Base-by-base conservation (phyloP, 2,888 invertebrate species). In the Terebella lapidaria region DNA sequence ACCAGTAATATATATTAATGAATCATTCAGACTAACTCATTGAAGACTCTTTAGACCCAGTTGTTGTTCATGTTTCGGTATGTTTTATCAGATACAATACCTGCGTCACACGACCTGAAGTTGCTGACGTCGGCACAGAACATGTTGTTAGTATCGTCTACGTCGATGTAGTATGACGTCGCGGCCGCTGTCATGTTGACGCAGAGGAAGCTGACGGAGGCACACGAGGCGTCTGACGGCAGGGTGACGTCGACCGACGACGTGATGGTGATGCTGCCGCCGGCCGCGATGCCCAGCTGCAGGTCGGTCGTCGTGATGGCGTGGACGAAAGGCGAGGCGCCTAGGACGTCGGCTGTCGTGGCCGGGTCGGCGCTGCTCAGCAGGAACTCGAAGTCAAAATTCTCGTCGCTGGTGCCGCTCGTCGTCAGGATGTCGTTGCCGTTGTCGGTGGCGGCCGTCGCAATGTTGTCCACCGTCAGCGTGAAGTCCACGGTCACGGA, bases 131-230 rank as follows among this genome's bases (percentile, higher is more conserved):
- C 55, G 20, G 24, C 27, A 35, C 55, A 55, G 30, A 18, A 20
- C 24, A 55, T 24, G 26, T 55, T 55, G 42, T 55, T 42, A 30
- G 30, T 10, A 28, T 30, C 24, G 42, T 55, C 55, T 18, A 20
- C 35, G 55, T 55, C 55, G 24, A 35, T 26, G 55, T 35, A 55
- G 15, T 1, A 2, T 3, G 55, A 29, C 10, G 35, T 42, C 24
- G 3, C 35, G 20, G 24, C 55, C 1, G 1, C 42, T 10, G 55
- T 18, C 22, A 55, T 24, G 27, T 28, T 22, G 10, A 42, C 55
- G 42, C 55, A 55, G 35, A 55, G 15, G 20, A 22, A 55, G 35
- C 24, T 20, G 35, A 42, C 35, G 42, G 29, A 18, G 5, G 20
- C 22, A 42, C 55, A 55, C 24, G 22, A 22, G 20, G 10, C 18